Evolutionary conservation across 2,888 invertebrate species (phyloP).

Genomic region (Microdon myrmicae): DNA sequence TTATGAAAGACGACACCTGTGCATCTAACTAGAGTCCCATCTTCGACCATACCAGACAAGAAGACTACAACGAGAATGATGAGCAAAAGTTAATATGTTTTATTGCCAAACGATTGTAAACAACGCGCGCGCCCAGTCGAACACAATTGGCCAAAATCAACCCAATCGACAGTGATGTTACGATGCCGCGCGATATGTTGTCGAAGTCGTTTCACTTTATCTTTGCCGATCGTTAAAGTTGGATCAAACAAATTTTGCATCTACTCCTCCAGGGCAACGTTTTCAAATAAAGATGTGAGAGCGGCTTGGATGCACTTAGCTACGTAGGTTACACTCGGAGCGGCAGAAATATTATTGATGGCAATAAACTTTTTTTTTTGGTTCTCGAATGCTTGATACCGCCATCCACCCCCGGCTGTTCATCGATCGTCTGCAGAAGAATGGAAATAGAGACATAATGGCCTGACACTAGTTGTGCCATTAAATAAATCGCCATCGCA

Average conservation of each 20-base stretch:
- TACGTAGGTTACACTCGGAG: slow-evolving; percentile 5
- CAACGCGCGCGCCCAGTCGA: slow-evolving; percentile 42
- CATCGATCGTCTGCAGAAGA: neutral
- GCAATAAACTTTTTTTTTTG: slow-evolving; percentile 30
- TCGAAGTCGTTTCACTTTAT: slow-evolving; percentile 40
- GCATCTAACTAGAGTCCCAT: slow-evolving; percentile 29
- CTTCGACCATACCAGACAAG: slow-evolving; percentile 1
- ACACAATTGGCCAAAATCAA: slow-evolving; percentile 47
- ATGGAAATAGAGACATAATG: slow-evolving; percentile 49
- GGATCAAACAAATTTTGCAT: slow-evolving; percentile 52
- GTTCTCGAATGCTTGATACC: neutral
- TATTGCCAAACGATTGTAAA: slow-evolving; percentile 45
- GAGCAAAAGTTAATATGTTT: slow-evolving; percentile 48
- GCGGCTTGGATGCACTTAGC: slow-evolving; percentile 10
- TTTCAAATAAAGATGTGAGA: slow-evolving; percentile 44
- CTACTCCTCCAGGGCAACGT: slow-evolving; percentile 25
- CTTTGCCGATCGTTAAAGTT: slow-evolving; percentile 53
- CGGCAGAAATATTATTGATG: slow-evolving; percentile 51
- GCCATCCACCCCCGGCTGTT: slow-evolving; percentile 36
- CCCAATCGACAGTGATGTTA: slow-evolving; percentile 20
- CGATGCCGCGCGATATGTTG: slow-evolving; percentile 10
- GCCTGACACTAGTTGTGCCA: slow-evolving; percentile 51
- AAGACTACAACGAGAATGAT: slow-evolving; percentile 1
- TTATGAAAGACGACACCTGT: slow-evolving; percentile 41
- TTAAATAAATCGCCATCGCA: slow-evolving; percentile 53